Evolutionary conservation across 2,888 invertebrate genomes (phyloP).

Genomic region (Caenorhabditis becei): DNA sequence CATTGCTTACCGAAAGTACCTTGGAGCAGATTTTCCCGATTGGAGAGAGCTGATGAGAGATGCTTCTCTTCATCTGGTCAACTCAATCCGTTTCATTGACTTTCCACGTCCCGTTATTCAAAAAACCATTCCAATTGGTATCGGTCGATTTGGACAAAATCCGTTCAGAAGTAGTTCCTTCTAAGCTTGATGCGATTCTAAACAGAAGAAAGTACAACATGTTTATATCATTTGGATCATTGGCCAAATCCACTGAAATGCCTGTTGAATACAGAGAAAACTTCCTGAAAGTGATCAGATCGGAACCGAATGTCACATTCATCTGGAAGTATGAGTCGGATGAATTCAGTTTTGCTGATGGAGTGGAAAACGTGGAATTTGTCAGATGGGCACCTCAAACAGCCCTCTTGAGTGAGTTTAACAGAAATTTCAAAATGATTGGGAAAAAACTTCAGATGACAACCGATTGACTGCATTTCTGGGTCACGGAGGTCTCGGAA

Average conservation of each 20-base stretch:
- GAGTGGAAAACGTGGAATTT: conserved; percentile 19
- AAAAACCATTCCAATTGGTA: conserved; percentile 59
- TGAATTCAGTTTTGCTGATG: conserved; percentile 11
- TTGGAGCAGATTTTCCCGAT: conserved; percentile 20
- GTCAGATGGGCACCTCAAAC: conserved; percentile 44
- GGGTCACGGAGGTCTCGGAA: conserved; percentile 47
- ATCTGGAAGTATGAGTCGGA: conserved; percentile 53
- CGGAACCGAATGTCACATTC: conserved; percentile 35
- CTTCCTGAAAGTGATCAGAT: conserved; percentile 10
- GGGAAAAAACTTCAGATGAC: conserved; percentile 42
- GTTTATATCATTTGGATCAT: conserved; percentile 33
- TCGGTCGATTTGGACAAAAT: conserved; percentile 41
- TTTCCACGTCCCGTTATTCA: conserved; percentile 49
- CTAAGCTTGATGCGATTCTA: not conserved
- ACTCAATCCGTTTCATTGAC: conserved; percentile 57
- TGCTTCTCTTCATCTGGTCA: conserved; percentile 41
- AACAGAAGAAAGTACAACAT: conserved; percentile 15
- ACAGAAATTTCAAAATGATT: not conserved
- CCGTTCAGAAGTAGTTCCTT: not conserved
- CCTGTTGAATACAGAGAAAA: conserved; percentile 7
- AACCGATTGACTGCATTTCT: conserved; percentile 26
- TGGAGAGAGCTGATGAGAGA: conserved; percentile 40
- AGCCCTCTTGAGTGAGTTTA: conserved; percentile 16
- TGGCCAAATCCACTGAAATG: conserved; percentile 25
- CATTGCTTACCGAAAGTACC: conserved; percentile 1